These are phyloP conservation scores for Sitta europaea DNA, from an alignment of 2,113 vertebrate genomes.

Conservation along the genomic window DNA sequence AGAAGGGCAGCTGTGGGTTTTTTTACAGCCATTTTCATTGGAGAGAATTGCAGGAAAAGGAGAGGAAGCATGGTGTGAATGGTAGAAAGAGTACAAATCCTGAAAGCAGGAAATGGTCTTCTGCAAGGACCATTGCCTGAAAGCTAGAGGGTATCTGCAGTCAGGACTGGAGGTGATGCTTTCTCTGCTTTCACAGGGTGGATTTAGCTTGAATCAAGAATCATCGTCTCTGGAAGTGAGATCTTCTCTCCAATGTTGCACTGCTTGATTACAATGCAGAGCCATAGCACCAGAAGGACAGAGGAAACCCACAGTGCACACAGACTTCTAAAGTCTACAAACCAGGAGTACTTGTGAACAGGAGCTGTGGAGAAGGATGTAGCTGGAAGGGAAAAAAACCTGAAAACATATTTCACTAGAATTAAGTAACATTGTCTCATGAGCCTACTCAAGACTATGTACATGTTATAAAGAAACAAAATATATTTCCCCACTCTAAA, in stretches of 20 bases:
- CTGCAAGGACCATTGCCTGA: background rate
- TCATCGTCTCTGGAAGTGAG: accelerated
- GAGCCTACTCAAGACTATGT: background rate
- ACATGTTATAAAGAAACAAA: background rate
- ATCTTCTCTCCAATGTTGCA: background rate
- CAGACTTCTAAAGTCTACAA: background rate
- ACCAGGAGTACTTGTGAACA: background rate
- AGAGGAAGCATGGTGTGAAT: background rate
- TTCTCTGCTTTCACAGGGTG: background rate
- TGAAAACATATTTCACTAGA: background rate
- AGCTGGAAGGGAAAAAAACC: background rate
- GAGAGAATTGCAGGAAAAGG: background rate
- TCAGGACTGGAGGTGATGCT: background rate
- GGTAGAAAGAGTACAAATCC: background rate
- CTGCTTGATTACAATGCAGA: background rate
- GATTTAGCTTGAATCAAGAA: background rate
- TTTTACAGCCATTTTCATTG: background rate
- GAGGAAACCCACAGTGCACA: background rate
- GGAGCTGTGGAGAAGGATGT: background rate
- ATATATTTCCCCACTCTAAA: background rate
- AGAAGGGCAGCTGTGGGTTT: background rate
- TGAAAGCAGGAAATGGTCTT: background rate
- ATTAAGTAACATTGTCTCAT: background rate
- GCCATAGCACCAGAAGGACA: background rate
- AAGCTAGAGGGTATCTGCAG: background rate